Percentiles rank a stretch among this genome's conserved stretches.
Evolutionary conservation across 2,797 vertebrate species (phyloP).

Genomic region (Gephyroberyx darwinii): DNA sequence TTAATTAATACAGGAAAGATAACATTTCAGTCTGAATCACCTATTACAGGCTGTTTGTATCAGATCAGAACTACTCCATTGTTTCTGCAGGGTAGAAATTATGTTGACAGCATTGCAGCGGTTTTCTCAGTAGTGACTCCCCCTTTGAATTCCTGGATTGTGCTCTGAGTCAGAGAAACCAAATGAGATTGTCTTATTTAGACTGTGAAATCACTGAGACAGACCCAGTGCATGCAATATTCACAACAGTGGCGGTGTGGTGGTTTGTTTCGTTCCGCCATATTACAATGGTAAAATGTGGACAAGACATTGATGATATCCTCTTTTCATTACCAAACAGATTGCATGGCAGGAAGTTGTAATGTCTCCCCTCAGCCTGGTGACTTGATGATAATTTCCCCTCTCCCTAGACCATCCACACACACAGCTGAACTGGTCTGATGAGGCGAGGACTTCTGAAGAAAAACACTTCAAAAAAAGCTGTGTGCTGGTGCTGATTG

Average conservation of each 20-base stretch:
- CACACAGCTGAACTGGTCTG: conserved; percentile 31
- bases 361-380: conserved; percentile 38
- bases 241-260: conserved; percentile 39
- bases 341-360: conserved; percentile 48
- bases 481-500: conserved; percentile 41
- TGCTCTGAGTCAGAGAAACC: conserved; percentile 53
- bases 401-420: not conserved
- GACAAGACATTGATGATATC: conserved; percentile 51
- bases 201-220: conserved; percentile 69
- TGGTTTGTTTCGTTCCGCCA: conserved; percentile 47
- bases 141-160: conserved; percentile 40
- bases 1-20: conserved; percentile 27
- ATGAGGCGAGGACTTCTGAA: conserved; percentile 24
- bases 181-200: conserved; percentile 64
- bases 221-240: conserved; percentile 57
- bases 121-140: conserved; percentile 49
- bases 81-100: conserved; percentile 45
- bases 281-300: conserved; percentile 54
- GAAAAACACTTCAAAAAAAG: conserved; percentile 17
- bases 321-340: conserved; percentile 47
- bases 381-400: conserved; percentile 34
- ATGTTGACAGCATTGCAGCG: conserved; percentile 40
- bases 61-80: conserved; percentile 44
- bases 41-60: conserved; percentile 42
- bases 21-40: conserved; percentile 32